These are phyloP conservation scores for Mycogona germanica DNA, from an alignment of 2,888 invertebrate species.

Conservation along the genomic window DNA sequence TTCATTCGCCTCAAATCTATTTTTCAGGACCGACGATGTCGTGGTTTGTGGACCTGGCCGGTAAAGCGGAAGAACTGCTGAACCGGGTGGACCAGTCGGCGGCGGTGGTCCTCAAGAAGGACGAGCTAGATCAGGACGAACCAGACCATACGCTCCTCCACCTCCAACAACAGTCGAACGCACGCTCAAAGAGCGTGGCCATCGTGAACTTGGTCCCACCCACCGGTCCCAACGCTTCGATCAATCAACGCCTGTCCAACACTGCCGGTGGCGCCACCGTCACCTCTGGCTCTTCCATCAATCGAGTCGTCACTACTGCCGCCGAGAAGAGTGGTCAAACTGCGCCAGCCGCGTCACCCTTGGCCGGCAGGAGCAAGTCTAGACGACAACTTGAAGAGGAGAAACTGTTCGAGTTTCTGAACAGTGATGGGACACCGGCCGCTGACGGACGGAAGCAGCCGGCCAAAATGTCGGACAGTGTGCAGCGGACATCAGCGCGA, in stretches of 20 bases:
- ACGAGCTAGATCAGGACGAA: constrained; percentile 18
- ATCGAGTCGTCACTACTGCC: too few relatives aligned
- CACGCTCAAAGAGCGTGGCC: constrained; percentile 15
- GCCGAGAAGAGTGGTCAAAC: too few relatives aligned
- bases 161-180: neutral
- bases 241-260: too few relatives aligned
- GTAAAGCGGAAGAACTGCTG: constrained; percentile 58
- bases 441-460: neutral
- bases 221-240: too few relatives aligned
- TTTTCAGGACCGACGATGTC: too few relatives aligned
- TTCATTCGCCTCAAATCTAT: too few relatives aligned
- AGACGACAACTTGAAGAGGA: constrained; percentile 27
- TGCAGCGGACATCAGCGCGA: neutral
- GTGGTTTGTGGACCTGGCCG: constrained; percentile 60
- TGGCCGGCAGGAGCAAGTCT: neutral
- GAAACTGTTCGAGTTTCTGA: constrained; percentile 37
- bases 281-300: too few relatives aligned
- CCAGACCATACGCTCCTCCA: neutral
- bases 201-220: neutral
- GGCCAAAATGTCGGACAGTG: neutral
- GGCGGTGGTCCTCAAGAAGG: constrained; percentile 44
- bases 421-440: constrained; percentile 26
- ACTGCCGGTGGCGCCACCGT: too few relatives aligned
- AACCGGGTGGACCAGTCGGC: constrained; percentile 63
- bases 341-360: constrained; percentile 17